phyloP scores from a whole-genome alignment of 1,140 invertebrate genomes.

The Medauroidea extradentata region DNA sequence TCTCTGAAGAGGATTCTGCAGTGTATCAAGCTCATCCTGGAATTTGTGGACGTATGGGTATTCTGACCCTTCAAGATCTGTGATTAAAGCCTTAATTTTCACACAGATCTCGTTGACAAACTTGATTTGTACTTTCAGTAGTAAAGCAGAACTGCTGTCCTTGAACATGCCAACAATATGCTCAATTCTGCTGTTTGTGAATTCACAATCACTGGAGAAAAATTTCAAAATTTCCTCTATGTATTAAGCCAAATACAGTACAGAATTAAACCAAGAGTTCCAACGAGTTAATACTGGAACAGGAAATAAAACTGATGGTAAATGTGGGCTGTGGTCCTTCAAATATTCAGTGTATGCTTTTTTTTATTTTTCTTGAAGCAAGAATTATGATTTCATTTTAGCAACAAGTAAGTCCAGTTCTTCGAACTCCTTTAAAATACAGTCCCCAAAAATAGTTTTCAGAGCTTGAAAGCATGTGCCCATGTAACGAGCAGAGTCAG shows the following conservation, averaged over 20 bases:
- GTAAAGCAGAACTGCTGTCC: too few relatives aligned
- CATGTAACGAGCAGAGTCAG: conserved; percentile 5
- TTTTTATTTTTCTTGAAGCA: conserved; percentile 5
- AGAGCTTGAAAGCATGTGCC: background rate
- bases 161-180: too few relatives aligned
- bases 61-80: too few relatives aligned
- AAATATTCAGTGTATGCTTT: background rate
- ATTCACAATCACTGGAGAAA: too few relatives aligned
- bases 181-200: too few relatives aligned
- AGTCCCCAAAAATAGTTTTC: conserved; percentile 2
- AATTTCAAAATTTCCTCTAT: background rate
- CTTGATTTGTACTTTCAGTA: too few relatives aligned
- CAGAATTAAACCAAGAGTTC: conserved; percentile 7
- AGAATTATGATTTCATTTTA: conserved; percentile 1
- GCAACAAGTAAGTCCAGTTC: conserved; percentile 2
- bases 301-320: conserved; percentile 5
- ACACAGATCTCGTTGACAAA: too few relatives aligned
- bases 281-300: conserved; percentile 3
- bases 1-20: too few relatives aligned
- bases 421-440: conserved; percentile 1
- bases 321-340: background rate
- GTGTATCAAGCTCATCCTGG: too few relatives aligned
- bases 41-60: too few relatives aligned
- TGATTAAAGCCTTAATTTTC: too few relatives aligned
- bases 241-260: background rate